These are phyloP conservation scores for Caenorhabditis zanzibari DNA, from an alignment of 2,888 invertebrate species.

Conservation along the genomic window DNA sequence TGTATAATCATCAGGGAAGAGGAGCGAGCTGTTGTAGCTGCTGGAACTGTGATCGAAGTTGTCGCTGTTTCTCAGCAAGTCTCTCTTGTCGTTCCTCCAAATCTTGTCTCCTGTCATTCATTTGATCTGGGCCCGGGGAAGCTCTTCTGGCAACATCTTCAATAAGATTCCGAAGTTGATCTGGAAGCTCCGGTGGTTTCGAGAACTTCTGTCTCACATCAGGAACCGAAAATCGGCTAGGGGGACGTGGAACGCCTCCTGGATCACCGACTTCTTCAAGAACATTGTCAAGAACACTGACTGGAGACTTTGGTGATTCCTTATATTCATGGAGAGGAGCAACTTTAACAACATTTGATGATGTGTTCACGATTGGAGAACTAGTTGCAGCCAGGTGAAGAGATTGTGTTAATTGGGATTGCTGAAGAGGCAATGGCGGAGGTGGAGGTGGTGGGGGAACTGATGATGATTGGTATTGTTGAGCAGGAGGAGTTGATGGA, in stretches of 20 bases:
- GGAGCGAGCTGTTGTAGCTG: conserved; percentile 74
- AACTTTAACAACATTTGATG: conserved; percentile 26
- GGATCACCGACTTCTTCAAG: conserved; percentile 65
- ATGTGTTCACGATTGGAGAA: conserved; percentile 1
- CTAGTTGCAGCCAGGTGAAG: conserved; percentile 33
- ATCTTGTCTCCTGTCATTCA: conserved; percentile 67
- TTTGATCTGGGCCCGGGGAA: conserved; percentile 62
- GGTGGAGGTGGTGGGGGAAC: conserved; percentile 38
- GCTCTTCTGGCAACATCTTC: conserved; percentile 70
- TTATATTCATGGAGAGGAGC: conserved; percentile 29
- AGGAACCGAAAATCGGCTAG: conserved; percentile 73
- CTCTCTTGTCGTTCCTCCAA: conserved; percentile 75
- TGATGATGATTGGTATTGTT: conserved; percentile 10
- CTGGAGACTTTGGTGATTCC: conserved; percentile 49
- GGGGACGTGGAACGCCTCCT: conserved; percentile 73
- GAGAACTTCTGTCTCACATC: conserved; percentile 73
- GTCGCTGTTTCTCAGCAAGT: conserved; percentile 77
- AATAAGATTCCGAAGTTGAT: conserved; percentile 65
- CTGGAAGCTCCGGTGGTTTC: conserved; percentile 71
- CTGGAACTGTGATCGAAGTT: conserved; percentile 75
- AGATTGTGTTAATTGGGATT: conserved; percentile 8
- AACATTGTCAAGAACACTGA: conserved; percentile 53
- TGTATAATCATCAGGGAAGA: conserved; percentile 30
- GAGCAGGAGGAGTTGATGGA: conserved; percentile 10
- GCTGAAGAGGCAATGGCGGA: conserved; percentile 41